Evolutionary conservation across 2,797 vertebrate species (phyloP), one percentile per base, ranked within the genome.

Genomic region (Peromyscus melanophrys): DNA sequence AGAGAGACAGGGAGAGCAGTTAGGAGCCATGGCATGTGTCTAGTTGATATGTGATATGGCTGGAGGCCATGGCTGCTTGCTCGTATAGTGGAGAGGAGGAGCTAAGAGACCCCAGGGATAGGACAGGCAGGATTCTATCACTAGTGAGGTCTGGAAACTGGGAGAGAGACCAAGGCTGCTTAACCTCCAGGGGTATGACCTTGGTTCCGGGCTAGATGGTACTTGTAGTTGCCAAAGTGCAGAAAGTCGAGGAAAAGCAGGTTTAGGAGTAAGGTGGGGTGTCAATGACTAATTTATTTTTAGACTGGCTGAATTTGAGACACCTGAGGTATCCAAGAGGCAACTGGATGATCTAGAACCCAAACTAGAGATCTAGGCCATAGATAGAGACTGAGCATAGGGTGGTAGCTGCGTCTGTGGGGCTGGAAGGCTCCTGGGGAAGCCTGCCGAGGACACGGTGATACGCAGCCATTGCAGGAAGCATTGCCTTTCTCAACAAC

Each of bases 201-300:
- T 21, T 27, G 55, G 31, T 34, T 34, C 61, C 29, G 25, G 31
- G 5, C 67, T 23, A 61, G 52, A 73, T 14, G 37, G 49, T 10
- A 4, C 83, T 77, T 88, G 49, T 52, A 6, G 77, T 82, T 43
- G 57, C n/a, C 78, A 59, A 63, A 21, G 80, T 37, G 29, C 40
- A n/a, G 75, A 67, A 67, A 5, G 76, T 6, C 65, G 71, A 84
- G 85, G 85, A 77, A 87, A 90, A 52, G 67, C n/a, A 61, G 88
- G 52, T 81, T 75, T 34, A 82, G 43, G 67, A 84, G 71, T 93
- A 73, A 49, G 19, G 27, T 77, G 82, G 43, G 95, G 97, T 96
- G 89, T 96, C 31, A 11, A 73, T 92, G 97, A 93, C 91, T 94
- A 91, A 96, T 95, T 97, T 97, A 97, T 98, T 95, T 96, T 94